Evolutionary conservation across 2,113 vertebrate genomes (phyloP).

Genomic region (Oriolus oriolus): DNA sequence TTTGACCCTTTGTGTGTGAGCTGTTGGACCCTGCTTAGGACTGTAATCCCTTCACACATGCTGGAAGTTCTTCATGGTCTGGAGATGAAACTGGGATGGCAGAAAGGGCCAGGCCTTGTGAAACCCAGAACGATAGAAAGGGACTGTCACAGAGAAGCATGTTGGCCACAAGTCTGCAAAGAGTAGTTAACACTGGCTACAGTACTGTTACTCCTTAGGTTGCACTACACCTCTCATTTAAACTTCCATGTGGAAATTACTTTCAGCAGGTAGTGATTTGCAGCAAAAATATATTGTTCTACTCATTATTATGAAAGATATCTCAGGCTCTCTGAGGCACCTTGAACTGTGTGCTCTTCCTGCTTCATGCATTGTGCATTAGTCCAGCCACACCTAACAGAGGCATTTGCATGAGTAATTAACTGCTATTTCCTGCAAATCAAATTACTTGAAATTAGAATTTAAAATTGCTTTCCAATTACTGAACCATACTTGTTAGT

Average conservation of each 20-base stretch:
- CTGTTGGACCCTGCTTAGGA: background rate
- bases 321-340: background rate
- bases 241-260: background rate
- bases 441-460: conserved; percentile 32
- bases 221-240: background rate
- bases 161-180: background rate
- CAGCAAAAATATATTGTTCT: background rate
- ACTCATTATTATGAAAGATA: background rate
- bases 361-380: background rate
- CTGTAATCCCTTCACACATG: background rate
- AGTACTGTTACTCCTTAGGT: background rate
- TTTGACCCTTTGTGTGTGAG: background rate
- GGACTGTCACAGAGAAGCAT: background rate
- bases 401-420: conserved; percentile 38
- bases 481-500: background rate
- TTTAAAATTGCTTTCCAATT: conserved; percentile 31
- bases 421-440: conserved; percentile 36
- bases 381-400: background rate
- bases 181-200: background rate
- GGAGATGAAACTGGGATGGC: background rate
- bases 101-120: background rate
- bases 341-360: background rate
- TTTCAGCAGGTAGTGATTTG: background rate
- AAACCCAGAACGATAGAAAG: background rate
- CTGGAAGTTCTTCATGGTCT: background rate